Percentiles rank a stretch among this genome's conserved stretches.
These are phyloP conservation scores for Drosophila rufa DNA, from an alignment of 1,140 invertebrate species.

Conservation along the genomic window DNA sequence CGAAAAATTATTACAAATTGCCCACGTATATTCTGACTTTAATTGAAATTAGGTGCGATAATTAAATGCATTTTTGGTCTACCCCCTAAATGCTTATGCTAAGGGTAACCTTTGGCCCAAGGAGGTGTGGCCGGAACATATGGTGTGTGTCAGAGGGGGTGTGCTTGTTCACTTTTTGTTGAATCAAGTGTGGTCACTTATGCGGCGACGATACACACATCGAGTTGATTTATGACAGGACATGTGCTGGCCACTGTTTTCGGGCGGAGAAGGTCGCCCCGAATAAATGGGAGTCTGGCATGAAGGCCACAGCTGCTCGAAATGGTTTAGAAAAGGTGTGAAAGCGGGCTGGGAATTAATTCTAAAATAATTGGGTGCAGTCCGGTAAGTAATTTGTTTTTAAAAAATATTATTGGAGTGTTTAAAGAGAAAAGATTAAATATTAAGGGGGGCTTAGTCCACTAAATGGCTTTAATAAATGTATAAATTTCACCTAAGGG, in stretches of 20 bases:
- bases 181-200: conserved; percentile 56
- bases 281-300: conserved; percentile 20
- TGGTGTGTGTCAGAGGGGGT: conserved; percentile 19
- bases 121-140: conserved; percentile 31
- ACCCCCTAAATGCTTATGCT: neutral
- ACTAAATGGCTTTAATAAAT: neutral
- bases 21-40: conserved; percentile 57
- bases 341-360: neutral
- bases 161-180: conserved; percentile 28
- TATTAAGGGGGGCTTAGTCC: neutral
- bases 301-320: conserved; percentile 28
- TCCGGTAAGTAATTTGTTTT: neutral
- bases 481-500: neutral
- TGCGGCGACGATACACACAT: conserved; percentile 31
- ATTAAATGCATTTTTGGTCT: conserved; percentile 66
- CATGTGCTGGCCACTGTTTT: conserved; percentile 12
- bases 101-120: conserved; percentile 33
- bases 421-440: neutral
- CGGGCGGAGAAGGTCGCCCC: neutral
- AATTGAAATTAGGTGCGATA: conserved; percentile 80
- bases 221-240: conserved; percentile 46
- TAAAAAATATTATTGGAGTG: neutral
- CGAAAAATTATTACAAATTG: conserved; percentile 72
- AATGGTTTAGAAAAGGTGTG: conserved; percentile 11
- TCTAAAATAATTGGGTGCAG: conserved; percentile 5